These are phyloP conservation scores for Lucifuga dentata DNA, from an alignment of 2,113 vertebrate species.

Conservation along the genomic window DNA sequence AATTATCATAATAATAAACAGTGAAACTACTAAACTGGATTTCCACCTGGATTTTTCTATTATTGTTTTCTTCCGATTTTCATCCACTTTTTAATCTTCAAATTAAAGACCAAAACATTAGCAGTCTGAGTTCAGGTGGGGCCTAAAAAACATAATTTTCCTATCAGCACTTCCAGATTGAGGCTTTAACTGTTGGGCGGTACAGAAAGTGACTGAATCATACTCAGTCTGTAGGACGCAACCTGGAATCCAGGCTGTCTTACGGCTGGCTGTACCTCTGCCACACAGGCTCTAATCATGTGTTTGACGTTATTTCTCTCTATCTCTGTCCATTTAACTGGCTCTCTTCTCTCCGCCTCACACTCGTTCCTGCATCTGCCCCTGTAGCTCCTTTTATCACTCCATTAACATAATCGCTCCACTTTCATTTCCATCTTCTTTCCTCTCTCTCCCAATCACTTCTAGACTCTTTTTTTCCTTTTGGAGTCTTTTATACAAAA, in stretches of 20 bases:
- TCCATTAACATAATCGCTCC: conserved; percentile 43
- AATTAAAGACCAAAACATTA: too few species aligned
- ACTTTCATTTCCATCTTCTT: conserved; percentile 35
- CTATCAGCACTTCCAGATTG: conserved; percentile 75
- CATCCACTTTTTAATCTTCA: too few species aligned
- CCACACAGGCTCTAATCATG: conserved; percentile 59
- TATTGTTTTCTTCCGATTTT: too few species aligned
- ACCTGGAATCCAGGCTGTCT: conserved; percentile 76
- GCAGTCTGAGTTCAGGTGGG: too few species aligned
- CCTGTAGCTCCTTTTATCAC: conserved; percentile 70
- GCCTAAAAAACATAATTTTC: too few species aligned
- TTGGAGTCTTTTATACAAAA: conserved; percentile 86
- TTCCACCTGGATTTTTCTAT: too few species aligned
- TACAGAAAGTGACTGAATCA: conserved; percentile 64
- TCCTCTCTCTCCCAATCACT: conserved; percentile 68
- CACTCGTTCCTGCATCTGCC: conserved; percentile 46
- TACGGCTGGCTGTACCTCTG: conserved; percentile 58
- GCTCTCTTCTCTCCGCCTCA: conserved; percentile 48
- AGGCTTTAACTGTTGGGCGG: conserved; percentile 58
- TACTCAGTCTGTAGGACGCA: conserved; percentile 60
- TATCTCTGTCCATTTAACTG: conserved; percentile 54
- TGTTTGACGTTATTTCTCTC: conserved; percentile 67
- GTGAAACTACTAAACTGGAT: too few species aligned
- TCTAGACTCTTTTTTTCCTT: conserved; percentile 82
- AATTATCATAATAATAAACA: too few species aligned